Evolutionary conservation across 2,888 invertebrate genomes (phyloP), one percentile per base, ranked within the genome.

Genomic region (Hecatera dysodea): DNA sequence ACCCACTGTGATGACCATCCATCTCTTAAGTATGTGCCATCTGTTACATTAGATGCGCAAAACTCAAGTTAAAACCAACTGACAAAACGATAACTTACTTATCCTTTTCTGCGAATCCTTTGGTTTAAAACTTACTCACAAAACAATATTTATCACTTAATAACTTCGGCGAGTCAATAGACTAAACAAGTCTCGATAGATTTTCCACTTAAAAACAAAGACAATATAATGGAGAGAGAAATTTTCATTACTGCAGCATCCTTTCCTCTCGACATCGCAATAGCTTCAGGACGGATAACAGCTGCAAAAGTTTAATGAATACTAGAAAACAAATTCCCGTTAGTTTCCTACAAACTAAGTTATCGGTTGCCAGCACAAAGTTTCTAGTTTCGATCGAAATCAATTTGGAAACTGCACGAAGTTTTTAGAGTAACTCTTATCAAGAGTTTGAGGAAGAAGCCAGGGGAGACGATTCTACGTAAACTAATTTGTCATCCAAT

Each of bases 391-490:
- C 86, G 85, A 92, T 91, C 89, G 87, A 89, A 93, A 91, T 91
- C 92, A 92, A 92, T 92, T 93, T 92, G 87, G 87, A 75, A 86
- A 87, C 86, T 87, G 86, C 89, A 84, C 81, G 68, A 90, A 92
- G 88, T 90, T 91, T 90, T 89, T 85, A 90, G 74, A 82, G 81
- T 73, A 75, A 87, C 82, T 87, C 81, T 81, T 84, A 81, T 72
- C 74, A 73, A 39, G 72, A 84, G 80, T 80, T 73, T 70, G 62
- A 67, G 61, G 24, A 66, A 78, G 76, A 76, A 84, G 60, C 59
- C 57, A 59, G 56, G 57, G 60, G 73, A 81, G 69, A 78, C 56
- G 69, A 44, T 75, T 57, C 36, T 66, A 72, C 72, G 59, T 80
- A 84, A 86, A 56, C 82, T 78, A 84, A 84, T 86, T 86, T 86